Conservation (phyloP, 2,797 vertebrate species). For the Decapterus maruadsi region DNA sequence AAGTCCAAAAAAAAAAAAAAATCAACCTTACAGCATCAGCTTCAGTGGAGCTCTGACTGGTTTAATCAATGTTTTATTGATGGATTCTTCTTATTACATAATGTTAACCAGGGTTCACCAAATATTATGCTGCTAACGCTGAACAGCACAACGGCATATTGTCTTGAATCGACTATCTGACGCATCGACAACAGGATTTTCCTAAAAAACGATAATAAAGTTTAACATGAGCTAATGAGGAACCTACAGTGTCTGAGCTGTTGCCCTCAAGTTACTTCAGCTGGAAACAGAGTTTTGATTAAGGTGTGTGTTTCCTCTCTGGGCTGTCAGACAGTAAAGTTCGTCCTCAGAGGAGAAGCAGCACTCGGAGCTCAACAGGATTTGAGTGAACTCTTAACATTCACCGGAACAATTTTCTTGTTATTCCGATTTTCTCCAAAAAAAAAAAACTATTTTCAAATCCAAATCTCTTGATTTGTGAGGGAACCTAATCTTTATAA, state of each 20-base stretch:
- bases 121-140: neutral
- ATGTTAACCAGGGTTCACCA: neutral
- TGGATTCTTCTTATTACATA: neutral
- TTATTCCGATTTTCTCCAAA: no score
- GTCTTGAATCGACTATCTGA: neutral
- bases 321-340: neutral
- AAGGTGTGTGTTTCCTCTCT: neutral
- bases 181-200: neutral
- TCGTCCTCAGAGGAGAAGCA: neutral
- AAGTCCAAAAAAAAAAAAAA: neutral
- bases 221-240: neutral
- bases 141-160: neutral
- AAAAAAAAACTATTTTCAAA: neutral
- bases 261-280: neutral
- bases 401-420: neutral
- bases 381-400: neutral
- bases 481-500: neutral
- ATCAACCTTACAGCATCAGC: neutral
- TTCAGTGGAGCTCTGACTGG: neutral
- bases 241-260: neutral
- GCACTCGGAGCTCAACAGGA: neutral
- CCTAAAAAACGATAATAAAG: neutral
- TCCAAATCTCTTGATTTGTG: neutral
- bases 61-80: neutral
- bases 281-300: neutral